Conservation (phyloP, 2,888 invertebrate genomes). For the Calliopum simillimum region DNA sequence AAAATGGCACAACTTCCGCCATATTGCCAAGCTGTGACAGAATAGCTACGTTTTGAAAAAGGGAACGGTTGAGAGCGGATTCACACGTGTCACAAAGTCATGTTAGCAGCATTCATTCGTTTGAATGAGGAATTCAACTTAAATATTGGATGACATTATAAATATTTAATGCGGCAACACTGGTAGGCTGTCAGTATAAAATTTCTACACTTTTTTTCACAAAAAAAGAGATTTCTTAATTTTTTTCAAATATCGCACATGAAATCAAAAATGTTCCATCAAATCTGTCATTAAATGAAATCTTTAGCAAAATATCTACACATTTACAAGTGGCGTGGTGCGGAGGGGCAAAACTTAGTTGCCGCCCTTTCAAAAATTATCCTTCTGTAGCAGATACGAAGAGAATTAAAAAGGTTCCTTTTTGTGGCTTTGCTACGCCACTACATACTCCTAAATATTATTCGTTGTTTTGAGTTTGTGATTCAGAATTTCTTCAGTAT, state of each 20-base stretch:
- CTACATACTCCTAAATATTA: too few relatives aligned
- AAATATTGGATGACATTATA: conserved; percentile 18
- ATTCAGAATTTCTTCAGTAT: too few relatives aligned
- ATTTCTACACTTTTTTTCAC: too few relatives aligned
- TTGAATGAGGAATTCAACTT: not conserved
- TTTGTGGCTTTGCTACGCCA: too few relatives aligned
- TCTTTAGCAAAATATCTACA: too few relatives aligned
- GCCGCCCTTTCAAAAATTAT: too few relatives aligned
- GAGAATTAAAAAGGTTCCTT: too few relatives aligned
- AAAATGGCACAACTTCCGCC: conserved; percentile 2
- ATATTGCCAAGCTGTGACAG: conserved; percentile 31
- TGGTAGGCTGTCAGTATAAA: conserved; percentile 5
- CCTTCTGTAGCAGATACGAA: too few relatives aligned
- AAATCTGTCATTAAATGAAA: conserved; percentile 22
- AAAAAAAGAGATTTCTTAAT: too few relatives aligned
- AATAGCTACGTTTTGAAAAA: not conserved
- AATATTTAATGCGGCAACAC: conserved; percentile 10
- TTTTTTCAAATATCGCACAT: conserved; percentile 19
- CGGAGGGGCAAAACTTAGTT: too few relatives aligned
- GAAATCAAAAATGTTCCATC: not conserved
- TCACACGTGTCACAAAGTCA: conserved; percentile 43
- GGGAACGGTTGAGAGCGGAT: not conserved
- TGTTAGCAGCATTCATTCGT: conserved; percentile 34
- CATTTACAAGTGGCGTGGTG: too few relatives aligned
- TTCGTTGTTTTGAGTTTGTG: too few relatives aligned